Percentiles rank a stretch among this genome's conserved stretches.
Evolutionary conservation across 2,888 invertebrate species (phyloP).

Genomic region (Saturnia japonica): DNA sequence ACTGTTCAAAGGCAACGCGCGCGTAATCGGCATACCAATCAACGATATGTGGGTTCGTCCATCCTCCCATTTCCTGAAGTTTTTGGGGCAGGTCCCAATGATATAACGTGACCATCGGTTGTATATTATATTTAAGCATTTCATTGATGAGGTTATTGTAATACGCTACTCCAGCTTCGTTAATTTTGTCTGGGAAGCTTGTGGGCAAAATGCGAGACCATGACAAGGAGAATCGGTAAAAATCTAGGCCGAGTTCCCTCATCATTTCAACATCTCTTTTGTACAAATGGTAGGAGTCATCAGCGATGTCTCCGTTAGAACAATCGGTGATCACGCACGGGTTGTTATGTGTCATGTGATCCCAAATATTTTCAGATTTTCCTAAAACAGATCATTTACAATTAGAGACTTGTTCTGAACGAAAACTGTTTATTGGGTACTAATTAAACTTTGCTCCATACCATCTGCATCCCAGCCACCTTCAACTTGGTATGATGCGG

Average conservation of each 20-base stretch:
- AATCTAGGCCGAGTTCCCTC: conserved; percentile 66
- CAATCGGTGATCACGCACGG: conserved; percentile 73
- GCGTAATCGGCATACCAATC: conserved; percentile 73
- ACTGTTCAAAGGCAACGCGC: conserved; percentile 56
- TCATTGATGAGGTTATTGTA: conserved; percentile 76
- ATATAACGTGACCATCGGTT: conserved; percentile 80
- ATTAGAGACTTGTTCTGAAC: background rate
- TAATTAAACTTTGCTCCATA: conserved; percentile 32
- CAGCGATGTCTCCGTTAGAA: conserved; percentile 81
- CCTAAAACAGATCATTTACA: conserved; percentile 46
- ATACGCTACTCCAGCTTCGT: conserved; percentile 61
- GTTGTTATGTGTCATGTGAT: conserved; percentile 73
- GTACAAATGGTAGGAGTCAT: conserved; percentile 82
- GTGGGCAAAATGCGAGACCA: conserved; percentile 84
- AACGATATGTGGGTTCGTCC: conserved; percentile 64
- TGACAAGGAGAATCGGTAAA: conserved; percentile 80
- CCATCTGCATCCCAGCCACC: conserved; percentile 77
- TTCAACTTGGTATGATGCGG: conserved; percentile 76
- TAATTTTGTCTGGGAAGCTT: conserved; percentile 76
- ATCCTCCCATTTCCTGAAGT: conserved; percentile 78
- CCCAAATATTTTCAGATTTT: conserved; percentile 84
- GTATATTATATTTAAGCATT: conserved; percentile 79
- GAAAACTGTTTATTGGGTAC: background rate
- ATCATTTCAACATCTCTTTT: conserved; percentile 77
- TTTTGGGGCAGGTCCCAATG: conserved; percentile 78